Evolutionary conservation across 1,140 invertebrate species (phyloP), one percentile per base, ranked within the genome.

Genomic region (Tenebrio molitor): DNA sequence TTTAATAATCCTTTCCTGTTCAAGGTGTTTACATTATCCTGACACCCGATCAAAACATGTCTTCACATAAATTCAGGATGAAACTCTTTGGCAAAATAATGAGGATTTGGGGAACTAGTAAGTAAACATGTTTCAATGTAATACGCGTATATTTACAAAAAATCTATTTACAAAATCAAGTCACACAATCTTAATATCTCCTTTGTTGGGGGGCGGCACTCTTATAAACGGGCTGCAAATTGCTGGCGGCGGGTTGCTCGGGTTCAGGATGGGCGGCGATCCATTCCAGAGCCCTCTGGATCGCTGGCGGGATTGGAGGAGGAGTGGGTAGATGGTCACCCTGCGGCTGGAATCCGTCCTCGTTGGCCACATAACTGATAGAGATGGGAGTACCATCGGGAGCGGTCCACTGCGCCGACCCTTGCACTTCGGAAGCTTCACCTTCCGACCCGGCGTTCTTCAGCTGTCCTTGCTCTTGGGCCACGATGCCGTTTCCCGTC

Each of bases 401-500:
- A 39, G 84, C 84, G n/a, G 84, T 86, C 80, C 89, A 90, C n/a
- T 83, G 76, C 79, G 72, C 78, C 1, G 84, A 77, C 1, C 78
- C 78, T 65, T 73, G 73, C 10, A 77, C 80, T 67, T 79, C 79
- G 17, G 69, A 69, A 7, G 85, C 85, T 74, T 66, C 66, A 36
- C 71, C 62, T 58, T 74, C 71, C 8, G 75, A 66, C 15, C 71
- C 75, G 14, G 82, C 74, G 72, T 89, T 88, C 77, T 87, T 89
- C 66, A 89, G 82, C 53, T 86, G 82, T 0, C 88, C 91, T 72
- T 86, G 84, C 78, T 92, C 91, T 76, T 89, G 82, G 3, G 85
- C 86, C 0, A 85, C 81, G n/a, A 90, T 89, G 5, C 91, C 91
- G 77, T 93, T 90, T n/a, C 85, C 90, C 3, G 91, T 90, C 77